Percentiles rank a stretch among this genome's conserved stretches.
Evolutionary conservation across 1,140 invertebrate species (phyloP).

Genomic region (Steinernema feltiae): DNA sequence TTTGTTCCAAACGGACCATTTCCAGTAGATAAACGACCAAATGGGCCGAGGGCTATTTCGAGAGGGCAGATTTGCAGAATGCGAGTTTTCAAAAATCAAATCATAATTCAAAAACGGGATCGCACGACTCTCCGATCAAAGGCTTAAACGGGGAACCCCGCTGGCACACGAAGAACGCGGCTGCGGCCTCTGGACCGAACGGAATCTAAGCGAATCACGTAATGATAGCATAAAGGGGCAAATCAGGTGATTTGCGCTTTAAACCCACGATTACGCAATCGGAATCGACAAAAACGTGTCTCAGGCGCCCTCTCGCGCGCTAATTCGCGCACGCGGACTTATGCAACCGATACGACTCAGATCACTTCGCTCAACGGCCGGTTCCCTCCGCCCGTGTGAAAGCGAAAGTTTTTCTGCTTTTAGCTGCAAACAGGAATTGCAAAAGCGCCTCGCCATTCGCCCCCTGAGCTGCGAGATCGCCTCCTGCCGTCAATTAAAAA

Average conservation of each 20-base stretch:
- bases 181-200: neutral
- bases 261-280: neutral
- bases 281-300: neutral
- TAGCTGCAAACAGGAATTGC: slow-evolving; percentile 2
- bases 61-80: no score
- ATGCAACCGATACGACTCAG: neutral
- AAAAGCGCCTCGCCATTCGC: neutral
- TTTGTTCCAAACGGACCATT: no score
- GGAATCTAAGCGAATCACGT: neutral
- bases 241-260: neutral
- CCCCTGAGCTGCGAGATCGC: neutral
- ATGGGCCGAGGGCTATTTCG: neutral
- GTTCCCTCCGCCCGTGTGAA: neutral
- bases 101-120: no score
- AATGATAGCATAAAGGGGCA: neutral
- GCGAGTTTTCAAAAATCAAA: no score
- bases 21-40: neutral
- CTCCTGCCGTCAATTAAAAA: neutral
- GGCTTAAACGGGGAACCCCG: no score
- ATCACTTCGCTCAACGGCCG: neutral
- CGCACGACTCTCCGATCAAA: no score
- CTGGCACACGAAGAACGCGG: neutral
- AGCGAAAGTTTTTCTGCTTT: slow-evolving; percentile 1
- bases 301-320: neutral
- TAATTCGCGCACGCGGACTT: neutral